Conservation (phyloP, 2,888 invertebrate genomes). For the Gandaritis pyraliata region DNA sequence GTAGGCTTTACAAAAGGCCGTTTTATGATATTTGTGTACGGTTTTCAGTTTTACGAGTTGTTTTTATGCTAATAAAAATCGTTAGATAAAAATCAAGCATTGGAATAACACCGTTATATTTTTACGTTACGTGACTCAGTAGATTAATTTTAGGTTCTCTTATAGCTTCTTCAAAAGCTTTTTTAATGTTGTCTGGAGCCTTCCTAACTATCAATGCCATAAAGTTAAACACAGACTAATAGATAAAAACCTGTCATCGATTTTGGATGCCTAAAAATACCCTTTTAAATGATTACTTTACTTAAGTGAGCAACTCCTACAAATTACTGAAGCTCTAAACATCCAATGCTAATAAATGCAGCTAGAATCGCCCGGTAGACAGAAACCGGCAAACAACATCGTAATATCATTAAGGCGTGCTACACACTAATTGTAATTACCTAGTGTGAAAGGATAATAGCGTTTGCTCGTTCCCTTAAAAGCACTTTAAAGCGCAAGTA, state of each 20-base stretch:
- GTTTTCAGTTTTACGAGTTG: constrained; percentile 9
- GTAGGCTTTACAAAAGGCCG: constrained; percentile 12
- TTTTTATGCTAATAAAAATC: not conserved
- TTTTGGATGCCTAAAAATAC: too few relatives aligned
- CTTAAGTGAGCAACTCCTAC: too few relatives aligned
- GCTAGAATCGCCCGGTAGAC: constrained; percentile 26
- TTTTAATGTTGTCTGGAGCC: too few relatives aligned
- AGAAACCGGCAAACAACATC: constrained; percentile 30
- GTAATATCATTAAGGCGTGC: constrained; percentile 34
- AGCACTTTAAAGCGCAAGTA: constrained; percentile 32
- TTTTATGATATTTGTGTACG: constrained; percentile 6
- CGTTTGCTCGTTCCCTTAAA: constrained; percentile 35
- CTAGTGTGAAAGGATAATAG: constrained; percentile 37
- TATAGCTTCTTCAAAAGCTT: not conserved
- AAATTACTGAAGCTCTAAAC: not conserved
- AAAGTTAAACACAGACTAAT: too few relatives aligned
- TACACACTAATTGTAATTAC: constrained; percentile 37
- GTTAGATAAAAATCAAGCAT: too few relatives aligned
- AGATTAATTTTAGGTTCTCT: too few relatives aligned
- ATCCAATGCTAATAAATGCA: constrained; percentile 21
- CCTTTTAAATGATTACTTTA: too few relatives aligned
- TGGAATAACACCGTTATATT: too few relatives aligned
- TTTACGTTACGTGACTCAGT: too few relatives aligned
- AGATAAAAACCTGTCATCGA: too few relatives aligned
- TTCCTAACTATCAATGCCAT: too few relatives aligned